Evolutionary conservation across 1,140 invertebrate species (phyloP).

Genomic region (Watersipora subatra): DNA sequence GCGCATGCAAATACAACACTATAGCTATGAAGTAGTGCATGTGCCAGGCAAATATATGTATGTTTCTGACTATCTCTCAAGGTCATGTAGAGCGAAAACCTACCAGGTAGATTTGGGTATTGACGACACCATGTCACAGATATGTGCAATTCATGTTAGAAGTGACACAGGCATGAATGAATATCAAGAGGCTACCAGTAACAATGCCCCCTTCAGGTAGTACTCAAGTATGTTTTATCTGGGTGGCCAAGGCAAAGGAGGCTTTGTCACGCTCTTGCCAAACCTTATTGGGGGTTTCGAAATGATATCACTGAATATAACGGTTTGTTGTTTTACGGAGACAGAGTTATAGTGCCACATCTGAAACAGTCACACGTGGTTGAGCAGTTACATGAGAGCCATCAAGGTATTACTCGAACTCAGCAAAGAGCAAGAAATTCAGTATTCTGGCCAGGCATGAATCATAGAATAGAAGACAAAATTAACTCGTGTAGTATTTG

Average conservation of each 20-base stretch:
- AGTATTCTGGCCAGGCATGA: too few species aligned
- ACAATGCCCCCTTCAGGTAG: not conserved
- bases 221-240: not conserved
- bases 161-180: not conserved
- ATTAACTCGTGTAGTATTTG: not conserved
- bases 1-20: conserved; percentile 15
- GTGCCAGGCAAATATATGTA: conserved; percentile 11
- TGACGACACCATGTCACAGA: not conserved
- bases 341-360: not conserved
- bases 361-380: not conserved
- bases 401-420: not conserved
- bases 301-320: not conserved
- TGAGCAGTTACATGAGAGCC: not conserved
- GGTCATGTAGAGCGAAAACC: not conserved
- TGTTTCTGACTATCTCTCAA: conserved; percentile 11
- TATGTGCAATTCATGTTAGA: not conserved
- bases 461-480: too few species aligned
- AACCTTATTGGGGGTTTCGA: not conserved
- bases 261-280: too few species aligned
- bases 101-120: not conserved
- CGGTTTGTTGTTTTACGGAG: not conserved
- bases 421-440: too few species aligned
- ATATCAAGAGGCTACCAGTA: not conserved
- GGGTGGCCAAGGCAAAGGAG: not conserved
- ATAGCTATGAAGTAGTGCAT: conserved; percentile 4